These are phyloP conservation scores for Penaeus monodon DNA, from an alignment of 2,888 invertebrate genomes.

Conservation along the genomic window DNA sequence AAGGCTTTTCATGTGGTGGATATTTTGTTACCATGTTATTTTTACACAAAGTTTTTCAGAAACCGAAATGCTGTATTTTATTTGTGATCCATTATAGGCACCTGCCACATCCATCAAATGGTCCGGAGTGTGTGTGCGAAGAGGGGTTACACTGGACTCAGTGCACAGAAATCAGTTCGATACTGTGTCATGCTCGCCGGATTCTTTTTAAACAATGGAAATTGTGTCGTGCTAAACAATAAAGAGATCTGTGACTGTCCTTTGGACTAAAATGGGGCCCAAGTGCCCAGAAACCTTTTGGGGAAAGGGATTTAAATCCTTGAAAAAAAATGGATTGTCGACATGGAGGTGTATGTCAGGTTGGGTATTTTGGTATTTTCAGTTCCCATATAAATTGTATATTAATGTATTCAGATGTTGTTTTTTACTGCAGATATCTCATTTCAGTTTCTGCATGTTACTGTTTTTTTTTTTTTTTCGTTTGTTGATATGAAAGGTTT, in stretches of 20 bases:
- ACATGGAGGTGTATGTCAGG: slow-evolving; percentile 66
- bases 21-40: neutral
- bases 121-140: slow-evolving; percentile 72
- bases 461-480: neutral
- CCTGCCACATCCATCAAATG: slow-evolving; percentile 69
- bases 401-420: neutral
- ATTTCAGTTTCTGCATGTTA: neutral
- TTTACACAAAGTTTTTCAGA: neutral
- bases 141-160: slow-evolving; percentile 74
- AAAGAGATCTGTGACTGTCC: slow-evolving; percentile 41
- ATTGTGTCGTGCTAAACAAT: slow-evolving; percentile 69
- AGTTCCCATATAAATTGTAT: neutral
- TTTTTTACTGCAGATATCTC: neutral
- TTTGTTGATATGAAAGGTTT: no score
- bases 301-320: slow-evolving; percentile 13
- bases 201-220: slow-evolving; percentile 73
- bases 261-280: slow-evolving; percentile 32
- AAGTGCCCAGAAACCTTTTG: slow-evolving; percentile 22
- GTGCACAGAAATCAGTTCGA: slow-evolving; percentile 76
- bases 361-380: neutral
- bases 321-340: slow-evolving; percentile 62
- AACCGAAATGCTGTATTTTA: neutral
- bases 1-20: neutral
- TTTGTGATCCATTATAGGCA: slow-evolving; percentile 68
- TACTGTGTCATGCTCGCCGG: slow-evolving; percentile 36